These are phyloP conservation scores for Rhagoletis zephyria DNA, from an alignment of 1,140 invertebrate species.

Conservation along the genomic window DNA sequence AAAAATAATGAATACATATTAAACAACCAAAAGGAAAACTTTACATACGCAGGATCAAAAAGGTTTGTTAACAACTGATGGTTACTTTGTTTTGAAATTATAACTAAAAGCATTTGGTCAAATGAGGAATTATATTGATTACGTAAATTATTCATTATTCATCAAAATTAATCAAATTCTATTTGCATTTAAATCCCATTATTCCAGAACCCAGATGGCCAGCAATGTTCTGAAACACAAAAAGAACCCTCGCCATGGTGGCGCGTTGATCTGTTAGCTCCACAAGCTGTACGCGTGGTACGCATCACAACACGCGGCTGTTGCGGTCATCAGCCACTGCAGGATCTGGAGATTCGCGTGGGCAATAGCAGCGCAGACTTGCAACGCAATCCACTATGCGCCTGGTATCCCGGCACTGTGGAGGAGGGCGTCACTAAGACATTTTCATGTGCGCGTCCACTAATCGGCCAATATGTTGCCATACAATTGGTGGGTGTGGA, in stretches of 20 bases:
- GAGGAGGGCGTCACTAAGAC: constrained; percentile 93
- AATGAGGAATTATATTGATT: no score
- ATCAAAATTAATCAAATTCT: no score
- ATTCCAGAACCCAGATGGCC: constrained; percentile 85
- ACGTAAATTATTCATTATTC: no score
- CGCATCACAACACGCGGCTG: constrained; percentile 89
- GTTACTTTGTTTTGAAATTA: no score
- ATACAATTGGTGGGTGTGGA: constrained; percentile 92
- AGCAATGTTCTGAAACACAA: constrained; percentile 89
- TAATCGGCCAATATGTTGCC: constrained; percentile 89
- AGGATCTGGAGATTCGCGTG: constrained; percentile 91
- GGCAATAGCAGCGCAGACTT: constrained; percentile 90
- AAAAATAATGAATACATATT: no score
- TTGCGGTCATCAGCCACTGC: constrained; percentile 89
- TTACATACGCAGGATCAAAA: no score
- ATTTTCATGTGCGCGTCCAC: constrained; percentile 86
- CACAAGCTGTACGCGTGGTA: constrained; percentile 88
- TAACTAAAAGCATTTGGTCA: no score
- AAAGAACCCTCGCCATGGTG: constrained; percentile 92
- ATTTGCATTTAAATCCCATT: not conserved
- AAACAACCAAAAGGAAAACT: no score
- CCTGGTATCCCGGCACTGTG: constrained; percentile 93
- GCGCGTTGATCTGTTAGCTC: constrained; percentile 87
- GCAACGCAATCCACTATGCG: constrained; percentile 90
- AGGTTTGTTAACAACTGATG: no score